phyloP scores from a whole-genome alignment of 2,888 invertebrate genomes.

The Tiphia femorata region DNA sequence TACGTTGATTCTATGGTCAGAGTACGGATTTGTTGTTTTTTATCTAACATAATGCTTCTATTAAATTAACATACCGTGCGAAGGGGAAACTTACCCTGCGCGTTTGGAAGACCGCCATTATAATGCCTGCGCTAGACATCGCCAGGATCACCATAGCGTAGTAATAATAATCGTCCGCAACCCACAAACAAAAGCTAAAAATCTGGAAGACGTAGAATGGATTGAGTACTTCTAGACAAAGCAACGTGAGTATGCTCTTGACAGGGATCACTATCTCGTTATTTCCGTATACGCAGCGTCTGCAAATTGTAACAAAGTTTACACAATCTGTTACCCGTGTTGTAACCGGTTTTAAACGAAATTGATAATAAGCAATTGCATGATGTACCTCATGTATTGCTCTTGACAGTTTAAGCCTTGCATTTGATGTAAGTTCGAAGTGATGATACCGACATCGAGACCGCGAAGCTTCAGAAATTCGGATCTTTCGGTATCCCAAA shows the following conservation, averaged over 20 bases:
- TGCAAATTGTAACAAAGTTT: constrained; percentile 60
- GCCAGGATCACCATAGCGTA: constrained; percentile 89
- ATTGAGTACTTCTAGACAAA: constrained; percentile 88
- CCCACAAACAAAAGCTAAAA: constrained; percentile 91
- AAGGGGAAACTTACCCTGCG: constrained; percentile 81
- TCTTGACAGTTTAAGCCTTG: constrained; percentile 74
- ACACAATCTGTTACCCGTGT: background rate
- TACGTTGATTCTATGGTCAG: constrained; percentile 84
- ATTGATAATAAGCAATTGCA: background rate
- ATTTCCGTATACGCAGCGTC: constrained; percentile 84
- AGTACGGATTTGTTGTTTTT: constrained; percentile 13
- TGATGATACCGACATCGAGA: constrained; percentile 77
- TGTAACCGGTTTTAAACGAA: background rate
- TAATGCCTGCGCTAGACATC: constrained; percentile 87
- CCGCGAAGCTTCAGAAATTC: constrained; percentile 82
- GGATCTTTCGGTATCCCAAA: constrained; percentile 81
- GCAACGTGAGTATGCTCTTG: constrained; percentile 78
- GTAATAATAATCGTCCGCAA: constrained; percentile 89
- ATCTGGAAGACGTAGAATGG: constrained; percentile 97
- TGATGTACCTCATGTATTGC: constrained; percentile 75
- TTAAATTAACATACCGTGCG: background rate
- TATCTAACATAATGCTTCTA: background rate
- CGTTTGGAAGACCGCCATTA: constrained; percentile 87
- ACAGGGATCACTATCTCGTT: constrained; percentile 89
- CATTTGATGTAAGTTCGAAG: constrained; percentile 76